phyloP scores from a whole-genome alignment of 2,113 vertebrate species.

The Chaenogobius annularis region DNA sequence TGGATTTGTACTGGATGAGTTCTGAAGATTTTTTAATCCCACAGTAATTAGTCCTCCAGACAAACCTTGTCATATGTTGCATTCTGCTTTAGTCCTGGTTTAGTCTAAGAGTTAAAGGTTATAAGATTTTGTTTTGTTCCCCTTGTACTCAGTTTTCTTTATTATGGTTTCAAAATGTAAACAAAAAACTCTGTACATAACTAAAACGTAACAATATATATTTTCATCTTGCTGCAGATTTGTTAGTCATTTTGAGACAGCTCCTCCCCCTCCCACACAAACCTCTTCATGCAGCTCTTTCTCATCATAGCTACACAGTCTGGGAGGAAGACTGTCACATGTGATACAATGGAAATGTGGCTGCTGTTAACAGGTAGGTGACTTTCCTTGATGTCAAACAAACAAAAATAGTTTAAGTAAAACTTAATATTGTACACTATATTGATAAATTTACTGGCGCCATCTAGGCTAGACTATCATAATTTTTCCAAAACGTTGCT shows the following conservation, averaged over 20 bases:
- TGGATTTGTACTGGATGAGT: too few species aligned
- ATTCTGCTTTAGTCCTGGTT: not conserved
- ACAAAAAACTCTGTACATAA: not conserved
- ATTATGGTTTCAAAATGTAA: not conserved
- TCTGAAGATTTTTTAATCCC: too few species aligned
- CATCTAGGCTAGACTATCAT: too few species aligned
- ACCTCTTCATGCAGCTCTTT: not conserved
- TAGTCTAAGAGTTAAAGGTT: not conserved
- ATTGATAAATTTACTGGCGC: too few species aligned
- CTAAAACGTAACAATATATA: slow-evolving; percentile 10
- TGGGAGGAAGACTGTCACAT: slow-evolving; percentile 24
- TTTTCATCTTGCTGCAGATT: not conserved
- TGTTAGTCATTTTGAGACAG: not conserved
- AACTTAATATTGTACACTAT: not conserved
- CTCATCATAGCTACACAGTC: slow-evolving; percentile 22
- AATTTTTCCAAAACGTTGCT: too few species aligned
- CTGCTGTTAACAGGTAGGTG: slow-evolving; percentile 60
- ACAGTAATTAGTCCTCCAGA: too few species aligned
- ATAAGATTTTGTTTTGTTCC: too few species aligned
- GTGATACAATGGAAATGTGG: slow-evolving; percentile 41
- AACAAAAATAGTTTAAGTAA: not conserved
- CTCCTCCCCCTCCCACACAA: slow-evolving; percentile 22
- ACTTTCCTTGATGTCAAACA: slow-evolving; percentile 2
- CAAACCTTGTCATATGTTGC: not conserved
- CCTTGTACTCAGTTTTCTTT: too few species aligned